Evolutionary conservation across 1,140 invertebrate genomes (phyloP).

Genomic region (Caenorhabditis brenneri): DNA sequence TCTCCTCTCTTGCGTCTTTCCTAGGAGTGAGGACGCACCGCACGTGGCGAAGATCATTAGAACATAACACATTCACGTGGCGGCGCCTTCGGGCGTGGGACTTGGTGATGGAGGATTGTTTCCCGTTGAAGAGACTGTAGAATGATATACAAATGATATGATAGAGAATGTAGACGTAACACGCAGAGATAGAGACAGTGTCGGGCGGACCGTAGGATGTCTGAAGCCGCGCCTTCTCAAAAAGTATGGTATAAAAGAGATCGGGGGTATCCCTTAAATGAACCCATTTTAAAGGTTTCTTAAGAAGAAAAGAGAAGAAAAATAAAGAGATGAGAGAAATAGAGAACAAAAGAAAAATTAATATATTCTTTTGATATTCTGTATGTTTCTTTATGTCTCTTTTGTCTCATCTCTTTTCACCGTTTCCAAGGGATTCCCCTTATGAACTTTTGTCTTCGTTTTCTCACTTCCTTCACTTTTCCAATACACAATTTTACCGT

Average conservation of each 20-base stretch:
- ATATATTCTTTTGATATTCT: not conserved
- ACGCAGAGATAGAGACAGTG: constrained; percentile 22
- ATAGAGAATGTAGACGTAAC: not conserved
- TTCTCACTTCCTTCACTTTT: not conserved
- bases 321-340: not conserved
- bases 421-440: not conserved
- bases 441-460: too few species aligned
- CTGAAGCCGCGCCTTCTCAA: constrained; percentile 37
- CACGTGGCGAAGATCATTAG: constrained; percentile 38
- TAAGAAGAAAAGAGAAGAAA: not conserved
- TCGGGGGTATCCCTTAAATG: constrained; percentile 39
- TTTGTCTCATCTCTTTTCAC: not conserved
- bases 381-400: constrained; percentile 6
- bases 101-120: not conserved
- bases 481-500: not conserved
- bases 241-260: constrained; percentile 34
- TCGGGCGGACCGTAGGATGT: constrained; percentile 19
- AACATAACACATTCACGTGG: constrained; percentile 40
- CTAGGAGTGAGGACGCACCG: not conserved
- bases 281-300: constrained; percentile 32
- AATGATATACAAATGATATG: not conserved
- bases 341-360: not conserved
- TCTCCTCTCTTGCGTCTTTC: not conserved
- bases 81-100: constrained; percentile 12
- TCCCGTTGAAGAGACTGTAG: constrained; percentile 27